A percentile compares a stretch with the other conserved stretches of the same genome.
These are phyloP conservation scores for Probosciger aterrimus DNA, from an alignment of 2,113 vertebrate genomes.

Conservation along the genomic window DNA sequence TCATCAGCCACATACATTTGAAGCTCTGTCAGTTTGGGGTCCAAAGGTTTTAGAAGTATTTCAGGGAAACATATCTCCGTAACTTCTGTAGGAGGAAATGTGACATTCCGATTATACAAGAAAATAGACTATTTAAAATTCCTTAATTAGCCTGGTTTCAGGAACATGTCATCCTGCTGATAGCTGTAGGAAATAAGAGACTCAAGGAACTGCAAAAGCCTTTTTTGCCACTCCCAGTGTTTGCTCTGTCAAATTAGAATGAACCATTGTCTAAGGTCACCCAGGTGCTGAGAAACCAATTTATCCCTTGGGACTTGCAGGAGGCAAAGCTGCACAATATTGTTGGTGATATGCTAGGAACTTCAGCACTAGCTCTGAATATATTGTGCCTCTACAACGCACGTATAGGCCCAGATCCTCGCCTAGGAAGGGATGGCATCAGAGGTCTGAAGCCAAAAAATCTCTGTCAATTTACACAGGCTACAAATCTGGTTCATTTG, in stretches of 20 bases:
- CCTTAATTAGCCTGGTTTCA: conserved; percentile 56
- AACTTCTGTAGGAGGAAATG: conserved; percentile 8
- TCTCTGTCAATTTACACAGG: not conserved
- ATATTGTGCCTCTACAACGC: not conserved
- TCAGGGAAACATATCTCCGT: not conserved
- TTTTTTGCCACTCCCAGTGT: not conserved
- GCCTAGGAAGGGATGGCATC: not conserved
- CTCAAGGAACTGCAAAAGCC: not conserved
- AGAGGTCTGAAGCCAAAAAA: not conserved
- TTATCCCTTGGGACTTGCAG: not conserved
- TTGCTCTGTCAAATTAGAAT: not conserved
- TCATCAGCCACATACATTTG: not conserved
- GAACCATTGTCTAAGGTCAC: not conserved
- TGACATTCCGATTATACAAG: conserved; percentile 57
- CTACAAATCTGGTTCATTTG: not conserved
- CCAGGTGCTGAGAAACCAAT: conserved; percentile 29
- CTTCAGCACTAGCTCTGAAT: not conserved
- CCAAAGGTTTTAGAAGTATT: conserved; percentile 41
- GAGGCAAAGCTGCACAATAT: not conserved
- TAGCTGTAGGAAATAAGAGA: not conserved
- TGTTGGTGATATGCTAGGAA: not conserved
- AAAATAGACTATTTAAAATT: conserved; percentile 53
- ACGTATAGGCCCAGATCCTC: not conserved
- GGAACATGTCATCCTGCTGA: not conserved
- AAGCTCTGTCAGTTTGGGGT: not conserved